These are phyloP conservation scores for Halesus radiatus DNA, from an alignment of 1,140 invertebrate species.

Conservation along the genomic window DNA sequence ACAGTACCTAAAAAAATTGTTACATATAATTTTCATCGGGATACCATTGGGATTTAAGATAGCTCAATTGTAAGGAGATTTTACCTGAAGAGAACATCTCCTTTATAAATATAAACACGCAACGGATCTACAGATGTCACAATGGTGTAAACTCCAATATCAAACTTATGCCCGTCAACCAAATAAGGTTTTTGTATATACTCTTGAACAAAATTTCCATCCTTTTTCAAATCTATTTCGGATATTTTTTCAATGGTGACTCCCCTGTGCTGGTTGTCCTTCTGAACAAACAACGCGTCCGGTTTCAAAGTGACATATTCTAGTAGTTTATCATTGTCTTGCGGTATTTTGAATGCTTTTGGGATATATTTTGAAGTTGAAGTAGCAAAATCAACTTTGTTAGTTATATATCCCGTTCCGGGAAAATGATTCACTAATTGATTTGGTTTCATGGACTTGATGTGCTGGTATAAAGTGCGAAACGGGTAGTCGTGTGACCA, in stretches of 20 bases:
- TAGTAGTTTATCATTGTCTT: slow-evolving; percentile 80
- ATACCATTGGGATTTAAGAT: no score
- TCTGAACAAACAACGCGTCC: slow-evolving; percentile 87
- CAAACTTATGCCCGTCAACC: slow-evolving; percentile 93
- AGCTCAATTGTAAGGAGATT: no score
- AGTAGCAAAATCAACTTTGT: slow-evolving; percentile 93
- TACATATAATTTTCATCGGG: no score
- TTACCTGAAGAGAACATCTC: slow-evolving; percentile 89
- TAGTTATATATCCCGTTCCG: slow-evolving; percentile 94
- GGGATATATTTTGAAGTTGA: slow-evolving; percentile 84
- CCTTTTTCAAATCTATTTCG: slow-evolving; percentile 80
- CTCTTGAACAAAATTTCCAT: slow-evolving; percentile 91
- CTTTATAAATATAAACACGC: slow-evolving; percentile 90
- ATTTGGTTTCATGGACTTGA: slow-evolving; percentile 76
- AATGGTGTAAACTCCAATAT: slow-evolving; percentile 95
- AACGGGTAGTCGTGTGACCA: slow-evolving; percentile 97
- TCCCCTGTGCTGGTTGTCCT: slow-evolving; percentile 92
- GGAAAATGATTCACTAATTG: slow-evolving; percentile 96
- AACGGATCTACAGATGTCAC: slow-evolving; percentile 93
- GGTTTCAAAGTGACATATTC: slow-evolving; percentile 79
- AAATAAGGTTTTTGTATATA: slow-evolving; percentile 87
- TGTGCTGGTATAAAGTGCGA: slow-evolving; percentile 70
- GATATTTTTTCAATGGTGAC: slow-evolving; percentile 82
- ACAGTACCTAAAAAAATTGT: slow-evolving; percentile 80
- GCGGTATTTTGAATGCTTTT: slow-evolving; percentile 89